Evolutionary conservation across 2,797 vertebrate genomes (phyloP).

Genomic region (Hydrolagus colliei): DNA sequence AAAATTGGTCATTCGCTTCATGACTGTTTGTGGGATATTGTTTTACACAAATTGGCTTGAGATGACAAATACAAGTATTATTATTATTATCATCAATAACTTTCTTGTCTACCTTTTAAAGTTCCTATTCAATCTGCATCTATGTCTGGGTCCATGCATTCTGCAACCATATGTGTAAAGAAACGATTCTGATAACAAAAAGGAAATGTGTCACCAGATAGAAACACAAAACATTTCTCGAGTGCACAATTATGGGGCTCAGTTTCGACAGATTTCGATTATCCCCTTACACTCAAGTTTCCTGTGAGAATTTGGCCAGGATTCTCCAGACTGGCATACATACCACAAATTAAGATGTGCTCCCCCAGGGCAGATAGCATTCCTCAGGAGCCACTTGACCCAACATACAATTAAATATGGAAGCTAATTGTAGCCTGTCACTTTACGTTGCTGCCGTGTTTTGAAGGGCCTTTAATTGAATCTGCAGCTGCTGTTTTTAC

Average conservation of each 20-base stretch:
- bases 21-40: no score
- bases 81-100: no score
- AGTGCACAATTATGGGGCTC: not conserved
- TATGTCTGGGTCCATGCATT: no score
- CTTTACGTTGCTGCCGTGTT: slow-evolving; percentile 18
- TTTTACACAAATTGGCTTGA: no score
- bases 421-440: slow-evolving; percentile 31
- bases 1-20: no score
- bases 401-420: slow-evolving; percentile 29
- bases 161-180: no score
- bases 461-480: slow-evolving; percentile 30
- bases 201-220: not conserved
- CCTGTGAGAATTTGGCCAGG: not conserved
- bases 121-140: no score
- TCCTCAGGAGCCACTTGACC: slow-evolving; percentile 27
- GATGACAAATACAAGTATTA: no score
- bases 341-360: slow-evolving; percentile 23
- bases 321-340: slow-evolving; percentile 1
- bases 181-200: no score
- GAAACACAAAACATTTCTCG: not conserved
- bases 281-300: not conserved
- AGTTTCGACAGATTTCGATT: not conserved
- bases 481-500: not conserved
- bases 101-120: no score
- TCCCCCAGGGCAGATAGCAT: slow-evolving; percentile 13